A percentile compares a stretch with the other conserved stretches of the same genome.
Conservation (phyloP, 2,888 invertebrate species). For the Oxyteleia sp. region DNA sequence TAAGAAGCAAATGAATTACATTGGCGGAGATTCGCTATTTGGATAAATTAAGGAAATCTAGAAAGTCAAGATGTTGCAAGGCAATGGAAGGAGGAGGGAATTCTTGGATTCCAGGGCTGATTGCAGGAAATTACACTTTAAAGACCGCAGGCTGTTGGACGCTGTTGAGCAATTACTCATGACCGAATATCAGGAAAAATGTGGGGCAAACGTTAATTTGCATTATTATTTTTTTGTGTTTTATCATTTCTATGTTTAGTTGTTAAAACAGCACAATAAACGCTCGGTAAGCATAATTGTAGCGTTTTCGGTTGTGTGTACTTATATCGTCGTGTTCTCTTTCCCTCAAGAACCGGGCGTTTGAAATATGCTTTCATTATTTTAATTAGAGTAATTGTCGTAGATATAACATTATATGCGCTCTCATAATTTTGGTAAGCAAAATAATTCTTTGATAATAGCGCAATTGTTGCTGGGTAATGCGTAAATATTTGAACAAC, state of each 20-base stretch:
- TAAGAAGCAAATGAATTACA: slow-evolving; percentile 35
- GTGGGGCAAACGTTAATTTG: slow-evolving; percentile 39
- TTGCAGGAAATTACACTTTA: slow-evolving; percentile 69
- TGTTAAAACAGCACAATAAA: slow-evolving; percentile 28
- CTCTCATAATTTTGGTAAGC: slow-evolving; percentile 18
- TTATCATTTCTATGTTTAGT: slow-evolving; percentile 33
- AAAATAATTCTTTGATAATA: slow-evolving; percentile 37
- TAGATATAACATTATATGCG: slow-evolving; percentile 16
- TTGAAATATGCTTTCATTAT: slow-evolving; percentile 54
- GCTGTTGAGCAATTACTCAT: slow-evolving; percentile 57
- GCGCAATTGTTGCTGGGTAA: slow-evolving; percentile 11
- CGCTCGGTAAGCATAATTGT: slow-evolving; percentile 32
- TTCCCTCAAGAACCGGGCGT: slow-evolving; percentile 8
- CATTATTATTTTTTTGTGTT: slow-evolving; percentile 41
- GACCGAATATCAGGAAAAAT: slow-evolving; percentile 59
- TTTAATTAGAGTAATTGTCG: slow-evolving; percentile 54
- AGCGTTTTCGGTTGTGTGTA: slow-evolving; percentile 25
- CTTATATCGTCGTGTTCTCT: slow-evolving; percentile 22
- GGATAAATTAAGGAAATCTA: slow-evolving; percentile 59
- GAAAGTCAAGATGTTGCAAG: slow-evolving; percentile 48
- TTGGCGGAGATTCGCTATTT: slow-evolving; percentile 48
- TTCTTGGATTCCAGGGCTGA: slow-evolving; percentile 65
- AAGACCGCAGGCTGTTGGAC: slow-evolving; percentile 42
- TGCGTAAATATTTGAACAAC: slow-evolving; percentile 3
- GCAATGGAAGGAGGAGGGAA: slow-evolving; percentile 7